Conservation (phyloP, 2,888 invertebrate species). For the Lycophotia porphyrea region DNA sequence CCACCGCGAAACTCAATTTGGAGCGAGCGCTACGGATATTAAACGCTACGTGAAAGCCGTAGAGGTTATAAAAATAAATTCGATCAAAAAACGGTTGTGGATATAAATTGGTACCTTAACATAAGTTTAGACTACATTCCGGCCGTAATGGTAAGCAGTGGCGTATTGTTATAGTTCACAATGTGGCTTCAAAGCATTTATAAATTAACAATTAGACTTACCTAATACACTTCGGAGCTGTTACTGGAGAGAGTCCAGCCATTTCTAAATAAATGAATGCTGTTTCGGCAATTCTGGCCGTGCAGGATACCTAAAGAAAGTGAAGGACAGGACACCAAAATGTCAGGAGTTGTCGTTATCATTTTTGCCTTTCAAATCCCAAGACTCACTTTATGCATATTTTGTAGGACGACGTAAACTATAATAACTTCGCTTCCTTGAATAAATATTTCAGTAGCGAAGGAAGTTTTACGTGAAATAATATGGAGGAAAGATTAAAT, state of each 20-base stretch:
- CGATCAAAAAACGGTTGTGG: slow-evolving; percentile 43
- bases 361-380: slow-evolving; percentile 40
- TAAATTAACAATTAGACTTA: slow-evolving; percentile 74
- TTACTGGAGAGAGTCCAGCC: slow-evolving; percentile 3
- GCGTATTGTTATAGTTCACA: slow-evolving; percentile 81
- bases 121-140: slow-evolving; percentile 86
- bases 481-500: slow-evolving; percentile 1
- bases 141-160: slow-evolving; percentile 76
- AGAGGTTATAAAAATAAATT: slow-evolving; percentile 46
- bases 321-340: slow-evolving; percentile 34
- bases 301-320: slow-evolving; percentile 16
- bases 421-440: slow-evolving; percentile 20
- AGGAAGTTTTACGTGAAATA: slow-evolving; percentile 4
- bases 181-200: slow-evolving; percentile 74
- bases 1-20: slow-evolving; percentile 70
- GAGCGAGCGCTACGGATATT: slow-evolving; percentile 48
- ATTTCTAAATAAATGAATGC: slow-evolving; percentile 43
- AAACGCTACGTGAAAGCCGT: slow-evolving; percentile 53
- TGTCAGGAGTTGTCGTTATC: slow-evolving; percentile 31
- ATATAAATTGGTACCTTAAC: slow-evolving; percentile 67
- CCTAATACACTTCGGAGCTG: slow-evolving; percentile 22
- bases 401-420: slow-evolving; percentile 29
- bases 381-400: slow-evolving; percentile 34
- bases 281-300: slow-evolving; percentile 6
- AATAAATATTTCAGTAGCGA: slow-evolving; percentile 28